Conservation (phyloP, 2,113 vertebrate species). For the Verasper variegatus region DNA sequence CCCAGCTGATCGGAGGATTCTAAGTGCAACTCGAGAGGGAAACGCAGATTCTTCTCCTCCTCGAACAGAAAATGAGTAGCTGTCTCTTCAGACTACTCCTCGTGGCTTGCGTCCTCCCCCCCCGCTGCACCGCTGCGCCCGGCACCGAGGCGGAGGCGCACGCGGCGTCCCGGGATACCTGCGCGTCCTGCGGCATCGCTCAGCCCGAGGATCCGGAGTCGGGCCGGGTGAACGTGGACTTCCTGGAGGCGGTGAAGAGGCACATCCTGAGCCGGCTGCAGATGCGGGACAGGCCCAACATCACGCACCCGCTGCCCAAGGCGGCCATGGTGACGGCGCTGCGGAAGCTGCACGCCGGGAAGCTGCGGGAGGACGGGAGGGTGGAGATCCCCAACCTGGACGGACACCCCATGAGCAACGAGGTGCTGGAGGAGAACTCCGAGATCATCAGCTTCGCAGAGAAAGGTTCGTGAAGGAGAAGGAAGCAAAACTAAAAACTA, state of each 20-base stretch:
- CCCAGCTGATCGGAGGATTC: neutral
- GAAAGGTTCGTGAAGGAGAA: conserved; percentile 86
- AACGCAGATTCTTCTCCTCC: conserved; percentile 29
- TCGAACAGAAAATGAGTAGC: conserved; percentile 76
- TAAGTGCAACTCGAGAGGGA: conserved; percentile 27
- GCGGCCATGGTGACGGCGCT: conserved; percentile 98
- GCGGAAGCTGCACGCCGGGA: conserved; percentile 95
- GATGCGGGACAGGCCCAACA: conserved; percentile 95
- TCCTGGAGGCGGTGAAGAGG: conserved; percentile 95
- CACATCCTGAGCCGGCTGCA: conserved; percentile 97
- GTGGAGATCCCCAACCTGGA: conserved; percentile 96
- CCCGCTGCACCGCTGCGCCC: conserved; percentile 80
- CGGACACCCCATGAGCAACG: conserved; percentile 84
- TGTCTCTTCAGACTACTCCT: conserved; percentile 72
- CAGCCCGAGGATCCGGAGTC: conserved; percentile 81
- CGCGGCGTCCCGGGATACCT: conserved; percentile 83
- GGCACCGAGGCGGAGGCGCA: conserved; percentile 80
- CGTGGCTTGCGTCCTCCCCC: conserved; percentile 71
- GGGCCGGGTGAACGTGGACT: conserved; percentile 89
- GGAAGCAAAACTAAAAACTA: too few relatives aligned
- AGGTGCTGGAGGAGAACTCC: conserved; percentile 90
- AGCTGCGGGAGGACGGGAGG: conserved; percentile 92
- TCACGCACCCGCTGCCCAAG: conserved; percentile 94
- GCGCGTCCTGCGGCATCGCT: conserved; percentile 90
- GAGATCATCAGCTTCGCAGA: conserved; percentile 99